Evolutionary conservation across 2,888 invertebrate species (phyloP), one percentile per base, ranked within the genome.

Genomic region (Plagiodera versicolora): DNA sequence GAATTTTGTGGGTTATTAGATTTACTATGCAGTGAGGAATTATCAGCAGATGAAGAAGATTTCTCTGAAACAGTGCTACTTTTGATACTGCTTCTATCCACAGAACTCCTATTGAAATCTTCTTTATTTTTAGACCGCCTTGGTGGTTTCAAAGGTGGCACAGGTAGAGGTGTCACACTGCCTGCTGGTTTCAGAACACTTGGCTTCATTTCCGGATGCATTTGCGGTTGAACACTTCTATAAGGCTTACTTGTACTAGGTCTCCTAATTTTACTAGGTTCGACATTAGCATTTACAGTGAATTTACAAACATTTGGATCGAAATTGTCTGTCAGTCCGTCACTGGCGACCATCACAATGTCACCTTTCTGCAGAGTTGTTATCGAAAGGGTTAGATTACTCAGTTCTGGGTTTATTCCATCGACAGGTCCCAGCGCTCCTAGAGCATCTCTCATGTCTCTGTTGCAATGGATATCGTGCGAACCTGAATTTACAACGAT

Each of bases 281-380:
- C 51, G 75, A 79, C 47, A 75, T 68, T 70, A 3, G 72, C 67
- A 60, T 77, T 79, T 3, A 86, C 84, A 4, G 93, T 91, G 74
- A 94, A 92, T 80, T 91, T 92, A 24, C 94, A 94, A 58, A 95
- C 94, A 28, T 94, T 94, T 0, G 94, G 94, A 81, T 95, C 94
- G 72, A 94, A 92, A 78, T 95, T 95, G 76, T 95, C 94, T 5
- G 92, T 92, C 30, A 95, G 86, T 6, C 94, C 94, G 74, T 95
- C 94, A n/a, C 91, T 92, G 0, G 94, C 93, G 14, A 95, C 83
- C 77, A 94, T 90, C 20, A 95, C 89, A 63, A 95, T 88, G 75
- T 95, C 94, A 9, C 90, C 92, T 49, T 84, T 82, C 69, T 92
- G 90, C 8, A 91, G 84, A 61, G 89, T 87, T 0, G 91, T 93